These are phyloP conservation scores for Ataeniobius toweri DNA, from an alignment of 2,797 vertebrate genomes.

Conservation along the genomic window DNA sequence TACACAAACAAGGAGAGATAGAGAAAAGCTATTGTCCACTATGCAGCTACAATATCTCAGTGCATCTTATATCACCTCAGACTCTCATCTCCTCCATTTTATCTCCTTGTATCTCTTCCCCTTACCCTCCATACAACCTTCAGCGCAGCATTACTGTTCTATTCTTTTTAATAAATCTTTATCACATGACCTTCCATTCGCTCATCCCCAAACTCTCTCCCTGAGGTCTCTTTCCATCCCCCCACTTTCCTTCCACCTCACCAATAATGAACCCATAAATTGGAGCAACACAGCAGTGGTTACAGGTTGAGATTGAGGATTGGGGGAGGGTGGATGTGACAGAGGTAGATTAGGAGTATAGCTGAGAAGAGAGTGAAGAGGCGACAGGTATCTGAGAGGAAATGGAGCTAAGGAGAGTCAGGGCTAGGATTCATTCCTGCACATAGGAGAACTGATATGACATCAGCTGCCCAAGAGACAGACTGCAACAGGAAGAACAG, in stretches of 20 bases:
- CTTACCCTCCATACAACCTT: slow-evolving; percentile 44
- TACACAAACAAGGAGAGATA: slow-evolving; percentile 29
- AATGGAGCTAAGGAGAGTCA: slow-evolving; percentile 21
- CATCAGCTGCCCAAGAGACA: slow-evolving; percentile 66
- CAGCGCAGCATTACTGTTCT: slow-evolving; percentile 45
- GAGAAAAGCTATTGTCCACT: slow-evolving; percentile 29
- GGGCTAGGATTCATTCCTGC: slow-evolving; percentile 62
- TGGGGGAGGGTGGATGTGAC: slow-evolving; percentile 65
- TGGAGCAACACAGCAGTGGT: slow-evolving; percentile 81
- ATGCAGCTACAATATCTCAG: slow-evolving; percentile 19
- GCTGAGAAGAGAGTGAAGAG: slow-evolving; percentile 41
- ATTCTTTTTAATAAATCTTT: slow-evolving; percentile 64
- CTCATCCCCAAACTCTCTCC: slow-evolving; percentile 57
- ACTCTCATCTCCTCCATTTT: slow-evolving; percentile 18
- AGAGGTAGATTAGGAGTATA: slow-evolving; percentile 3
- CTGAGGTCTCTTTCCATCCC: slow-evolving; percentile 51
- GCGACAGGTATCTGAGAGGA: slow-evolving; percentile 26
- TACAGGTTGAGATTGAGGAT: slow-evolving; percentile 77
- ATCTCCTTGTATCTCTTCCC: slow-evolving; percentile 23
- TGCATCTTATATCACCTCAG: slow-evolving; percentile 12
- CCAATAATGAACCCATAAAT: slow-evolving; percentile 85
- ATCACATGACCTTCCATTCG: slow-evolving; percentile 36
- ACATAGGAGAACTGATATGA: slow-evolving; percentile 71
- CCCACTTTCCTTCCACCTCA: slow-evolving; percentile 50
- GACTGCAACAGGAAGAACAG: slow-evolving; percentile 41